Evolutionary conservation across 2,888 invertebrate genomes (phyloP).

Genomic region (Prosapia bicincta): DNA sequence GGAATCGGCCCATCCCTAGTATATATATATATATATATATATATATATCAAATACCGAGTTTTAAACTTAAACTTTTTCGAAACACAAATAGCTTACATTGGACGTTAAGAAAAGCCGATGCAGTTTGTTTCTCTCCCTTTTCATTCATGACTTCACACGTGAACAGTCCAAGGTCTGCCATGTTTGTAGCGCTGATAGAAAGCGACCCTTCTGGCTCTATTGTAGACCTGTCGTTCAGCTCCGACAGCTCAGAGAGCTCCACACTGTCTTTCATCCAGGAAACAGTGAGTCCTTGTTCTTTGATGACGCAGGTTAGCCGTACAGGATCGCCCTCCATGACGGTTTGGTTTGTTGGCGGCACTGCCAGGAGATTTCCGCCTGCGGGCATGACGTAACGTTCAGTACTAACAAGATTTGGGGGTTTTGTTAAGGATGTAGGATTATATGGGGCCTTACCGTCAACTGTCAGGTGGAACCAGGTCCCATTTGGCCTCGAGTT

Average conservation of each 20-base stretch:
- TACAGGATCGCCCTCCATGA: conserved; percentile 78
- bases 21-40: too few relatives aligned
- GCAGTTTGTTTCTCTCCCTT: conserved; percentile 74
- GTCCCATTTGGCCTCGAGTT: conserved; percentile 83
- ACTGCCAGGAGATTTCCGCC: conserved; percentile 84
- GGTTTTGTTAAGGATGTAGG: too few relatives aligned
- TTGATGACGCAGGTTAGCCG: conserved; percentile 80
- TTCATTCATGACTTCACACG: conserved; percentile 73
- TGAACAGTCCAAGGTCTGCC: conserved; percentile 83
- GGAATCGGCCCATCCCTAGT: too few relatives aligned
- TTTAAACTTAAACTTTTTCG: too few relatives aligned
- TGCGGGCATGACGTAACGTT: too few relatives aligned
- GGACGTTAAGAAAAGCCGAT: conserved; percentile 84
- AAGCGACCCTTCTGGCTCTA: conserved; percentile 74
- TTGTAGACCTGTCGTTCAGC: conserved; percentile 57
- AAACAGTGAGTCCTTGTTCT: conserved; percentile 58
- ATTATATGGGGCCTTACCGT: too few relatives aligned
- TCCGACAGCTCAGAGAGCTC: conserved; percentile 33
- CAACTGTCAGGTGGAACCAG: conserved; percentile 83
- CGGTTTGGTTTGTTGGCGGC: conserved; percentile 85
- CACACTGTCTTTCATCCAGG: conserved; percentile 56
- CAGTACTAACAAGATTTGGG: too few relatives aligned
- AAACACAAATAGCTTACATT: too few relatives aligned
- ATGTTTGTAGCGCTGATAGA: conserved; percentile 73
- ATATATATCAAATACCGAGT: too few relatives aligned